These are phyloP conservation scores for Ceyx cyanopectus DNA, from an alignment of 2,113 vertebrate species.

Conservation along the genomic window DNA sequence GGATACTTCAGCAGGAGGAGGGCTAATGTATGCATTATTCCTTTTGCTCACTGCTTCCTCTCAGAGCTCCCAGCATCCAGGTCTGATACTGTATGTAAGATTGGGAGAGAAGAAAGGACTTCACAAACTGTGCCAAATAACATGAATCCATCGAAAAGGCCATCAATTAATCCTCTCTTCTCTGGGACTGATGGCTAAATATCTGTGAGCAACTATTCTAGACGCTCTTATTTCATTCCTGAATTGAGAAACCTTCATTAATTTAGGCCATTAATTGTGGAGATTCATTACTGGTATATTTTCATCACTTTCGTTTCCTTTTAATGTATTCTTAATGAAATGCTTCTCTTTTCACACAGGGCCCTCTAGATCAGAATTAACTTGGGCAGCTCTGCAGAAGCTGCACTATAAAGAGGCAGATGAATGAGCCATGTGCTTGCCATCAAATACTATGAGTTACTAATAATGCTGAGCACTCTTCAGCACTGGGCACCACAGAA, in stretches of 20 bases:
- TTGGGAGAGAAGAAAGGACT: conserved; percentile 55
- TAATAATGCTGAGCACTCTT: conserved; percentile 27
- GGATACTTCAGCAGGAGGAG: conserved; percentile 46
- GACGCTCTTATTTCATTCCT: conserved; percentile 38
- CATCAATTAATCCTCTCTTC: conserved; percentile 45
- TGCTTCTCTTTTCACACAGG: conserved; percentile 38
- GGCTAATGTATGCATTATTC: conserved; percentile 53
- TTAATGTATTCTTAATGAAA: conserved; percentile 68
- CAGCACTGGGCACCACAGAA: neutral
- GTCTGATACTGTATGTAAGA: conserved; percentile 27
- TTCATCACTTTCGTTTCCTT: conserved; percentile 53
- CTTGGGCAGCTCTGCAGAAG: conserved; percentile 6
- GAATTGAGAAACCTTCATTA: conserved; percentile 51
- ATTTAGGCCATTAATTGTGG: conserved; percentile 66
- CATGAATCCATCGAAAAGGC: conserved; percentile 55
- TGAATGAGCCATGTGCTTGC: conserved; percentile 33
- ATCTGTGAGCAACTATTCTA: conserved; percentile 38
- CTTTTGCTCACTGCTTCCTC: conserved; percentile 48
- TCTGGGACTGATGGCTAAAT: conserved; percentile 28
- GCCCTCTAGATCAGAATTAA: conserved; percentile 26
- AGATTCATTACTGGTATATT: conserved; percentile 68
- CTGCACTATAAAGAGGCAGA: conserved; percentile 16
- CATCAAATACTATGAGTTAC: conserved; percentile 44
- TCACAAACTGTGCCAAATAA: conserved; percentile 69
- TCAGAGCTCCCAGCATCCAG: conserved; percentile 35